Evolutionary conservation across 2,888 invertebrate species (phyloP), one percentile per base, ranked within the genome.

Genomic region (Chymomyza amoena): DNA sequence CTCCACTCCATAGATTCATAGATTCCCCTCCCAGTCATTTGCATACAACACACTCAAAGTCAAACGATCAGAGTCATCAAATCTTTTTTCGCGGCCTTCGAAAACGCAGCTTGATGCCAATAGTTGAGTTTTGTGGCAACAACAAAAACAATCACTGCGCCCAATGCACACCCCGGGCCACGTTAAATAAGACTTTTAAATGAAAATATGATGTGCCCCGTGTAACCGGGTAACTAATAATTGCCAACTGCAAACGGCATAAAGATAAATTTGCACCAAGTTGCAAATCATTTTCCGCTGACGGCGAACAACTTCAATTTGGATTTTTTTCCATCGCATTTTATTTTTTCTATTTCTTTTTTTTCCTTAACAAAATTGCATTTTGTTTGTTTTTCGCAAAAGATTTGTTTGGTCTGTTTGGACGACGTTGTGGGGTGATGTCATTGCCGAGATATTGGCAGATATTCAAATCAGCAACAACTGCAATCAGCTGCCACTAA

Each of bases 261-360:
- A 75, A 82, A 77, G 72, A 75, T 78, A 85, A 85, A 83, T 83
- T 83, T 83, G 77, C 83, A 83, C 79, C 72, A 81, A 80, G 88
- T 80, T 87, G 83, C 83, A 83, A 83, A 83, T 83, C 88, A 83
- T 75, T 83, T 83, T 32, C 3, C 70, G 51, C 76, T 80, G 70
- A 76, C 80, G 73, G 76, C 74, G 9, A 61, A 45, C 75, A 71
- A 67, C 68, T 39, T 18, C 39, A 36, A 61, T 39, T 18, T n/a
- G 62, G 61, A 59, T 69, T 56, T 64, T 66, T 64, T 61, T 70
- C 61, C 67, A 63, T 65, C 65, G 73, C 76, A 66, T 84, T 73
- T 62, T 39, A 5, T 52, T 59, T 73, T 73, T 66, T 62, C 57
- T 61, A 60, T 59, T 64, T 75, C 64, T 50, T 32, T 0, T 52